These are phyloP conservation scores for Calyptomena viridis DNA, from an alignment of 2,113 vertebrate species.

Conservation along the genomic window DNA sequence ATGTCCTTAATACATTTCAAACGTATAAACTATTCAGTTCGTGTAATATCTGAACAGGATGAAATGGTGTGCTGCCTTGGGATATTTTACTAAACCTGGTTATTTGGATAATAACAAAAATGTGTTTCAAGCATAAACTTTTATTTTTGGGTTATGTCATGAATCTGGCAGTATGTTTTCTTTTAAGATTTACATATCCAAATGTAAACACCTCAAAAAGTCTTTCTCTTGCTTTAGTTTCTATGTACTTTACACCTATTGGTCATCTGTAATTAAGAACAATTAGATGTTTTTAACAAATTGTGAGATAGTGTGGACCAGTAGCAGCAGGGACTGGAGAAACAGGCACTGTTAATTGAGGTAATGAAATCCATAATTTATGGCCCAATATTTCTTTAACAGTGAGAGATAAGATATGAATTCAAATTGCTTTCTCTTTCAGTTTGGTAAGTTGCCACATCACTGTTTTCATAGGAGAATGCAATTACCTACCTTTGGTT, in stretches of 20 bases:
- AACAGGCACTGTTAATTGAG: background rate
- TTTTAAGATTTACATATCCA: background rate
- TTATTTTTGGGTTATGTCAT: background rate
- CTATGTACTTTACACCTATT: background rate
- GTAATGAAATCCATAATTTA: background rate
- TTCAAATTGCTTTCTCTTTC: slow-evolving; percentile 33
- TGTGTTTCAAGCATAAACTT: background rate
- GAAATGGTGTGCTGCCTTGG: background rate
- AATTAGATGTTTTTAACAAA: background rate
- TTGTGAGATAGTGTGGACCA: background rate
- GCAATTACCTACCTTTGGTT: background rate
- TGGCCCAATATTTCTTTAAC: background rate
- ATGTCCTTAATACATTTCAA: background rate
- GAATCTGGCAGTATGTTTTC: background rate
- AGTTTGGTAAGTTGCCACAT: background rate
- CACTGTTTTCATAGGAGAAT: background rate
- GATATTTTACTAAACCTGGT: background rate
- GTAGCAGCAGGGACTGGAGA: background rate
- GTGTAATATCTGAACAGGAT: background rate
- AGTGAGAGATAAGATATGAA: background rate
- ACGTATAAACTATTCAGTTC: background rate
- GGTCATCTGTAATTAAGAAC: background rate
- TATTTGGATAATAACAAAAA: background rate
- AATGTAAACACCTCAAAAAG: background rate
- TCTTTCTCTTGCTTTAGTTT: background rate